Percentiles rank a stretch among this genome's conserved stretches.
Conservation (phyloP, 2,797 vertebrate species). For the Gambelia wislizenii region DNA sequence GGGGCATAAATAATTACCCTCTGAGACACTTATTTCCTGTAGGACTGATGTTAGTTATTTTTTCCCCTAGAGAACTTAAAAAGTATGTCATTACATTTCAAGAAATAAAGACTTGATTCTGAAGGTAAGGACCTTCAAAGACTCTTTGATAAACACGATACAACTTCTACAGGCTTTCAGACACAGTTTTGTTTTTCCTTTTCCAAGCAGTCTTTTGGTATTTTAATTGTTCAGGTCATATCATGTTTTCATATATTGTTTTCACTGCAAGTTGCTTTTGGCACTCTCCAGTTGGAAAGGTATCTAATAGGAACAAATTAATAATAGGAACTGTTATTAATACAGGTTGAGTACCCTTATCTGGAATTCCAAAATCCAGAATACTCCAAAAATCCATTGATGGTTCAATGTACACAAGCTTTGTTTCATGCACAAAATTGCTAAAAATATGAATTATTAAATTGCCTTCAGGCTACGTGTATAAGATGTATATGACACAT, state of each 20-base stretch:
- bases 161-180: background rate
- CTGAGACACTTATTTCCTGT: background rate
- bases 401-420: too few species aligned
- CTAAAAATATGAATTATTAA: too few species aligned
- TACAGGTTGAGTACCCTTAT: too few species aligned
- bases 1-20: background rate
- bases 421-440: too few species aligned
- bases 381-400: too few species aligned
- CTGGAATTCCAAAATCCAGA: too few species aligned
- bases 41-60: background rate
- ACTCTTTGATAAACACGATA: background rate
- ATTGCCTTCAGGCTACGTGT: too few species aligned
- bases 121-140: background rate
- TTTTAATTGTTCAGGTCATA: background rate
- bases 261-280: background rate
- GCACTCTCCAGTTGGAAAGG: background rate
- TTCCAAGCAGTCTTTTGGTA: background rate
- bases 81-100: conserved; percentile 3
- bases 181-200: background rate
- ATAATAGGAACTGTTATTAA: too few species aligned
- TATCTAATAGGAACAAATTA: background rate
- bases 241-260: background rate
- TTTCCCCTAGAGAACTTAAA: background rate
- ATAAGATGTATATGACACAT: too few species aligned
- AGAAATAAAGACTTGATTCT: background rate